phyloP scores from a whole-genome alignment of 2,797 vertebrate species.

The Crocodylus rhombifer region DNA sequence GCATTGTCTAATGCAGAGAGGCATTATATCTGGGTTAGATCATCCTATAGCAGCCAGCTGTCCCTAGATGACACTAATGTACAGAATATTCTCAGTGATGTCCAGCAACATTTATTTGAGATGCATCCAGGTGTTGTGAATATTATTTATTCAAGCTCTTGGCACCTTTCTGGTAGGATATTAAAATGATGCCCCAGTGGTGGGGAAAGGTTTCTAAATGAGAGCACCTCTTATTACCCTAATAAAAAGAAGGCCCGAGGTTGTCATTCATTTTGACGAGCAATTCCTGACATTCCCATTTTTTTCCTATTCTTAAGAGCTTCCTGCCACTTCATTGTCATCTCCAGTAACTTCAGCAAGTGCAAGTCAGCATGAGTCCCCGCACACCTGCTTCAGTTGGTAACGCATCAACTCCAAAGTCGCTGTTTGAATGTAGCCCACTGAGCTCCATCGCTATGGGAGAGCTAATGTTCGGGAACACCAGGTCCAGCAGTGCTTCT shows the following conservation, averaged over 20 bases:
- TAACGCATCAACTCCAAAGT: slow-evolving; percentile 22
- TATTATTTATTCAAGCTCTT: fast-evolving
- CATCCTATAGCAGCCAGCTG: background rate
- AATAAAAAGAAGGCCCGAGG: background rate
- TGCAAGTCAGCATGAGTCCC: background rate
- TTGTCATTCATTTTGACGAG: slow-evolving; percentile 9
- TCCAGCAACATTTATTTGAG: background rate
- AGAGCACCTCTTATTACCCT: background rate
- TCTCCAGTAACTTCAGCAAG: background rate
- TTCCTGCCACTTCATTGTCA: slow-evolving; percentile 14
- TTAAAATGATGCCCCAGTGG: background rate
- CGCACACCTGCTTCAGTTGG: background rate
- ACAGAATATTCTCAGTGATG: background rate
- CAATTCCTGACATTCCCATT: fast-evolving
- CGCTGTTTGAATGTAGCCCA: background rate
- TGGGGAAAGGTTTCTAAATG: background rate
- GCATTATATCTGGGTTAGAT: background rate
- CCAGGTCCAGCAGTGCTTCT: background rate
- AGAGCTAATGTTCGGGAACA: background rate
- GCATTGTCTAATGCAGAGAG: background rate
- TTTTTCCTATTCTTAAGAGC: background rate
- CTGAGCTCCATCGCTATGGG: background rate
- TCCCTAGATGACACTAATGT: slow-evolving; percentile 6
- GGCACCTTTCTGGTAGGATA: background rate
- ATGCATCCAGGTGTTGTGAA: background rate